Base-by-base conservation (phyloP, 2,113 vertebrate genomes). In the Caloenas nicobarica region DNA sequence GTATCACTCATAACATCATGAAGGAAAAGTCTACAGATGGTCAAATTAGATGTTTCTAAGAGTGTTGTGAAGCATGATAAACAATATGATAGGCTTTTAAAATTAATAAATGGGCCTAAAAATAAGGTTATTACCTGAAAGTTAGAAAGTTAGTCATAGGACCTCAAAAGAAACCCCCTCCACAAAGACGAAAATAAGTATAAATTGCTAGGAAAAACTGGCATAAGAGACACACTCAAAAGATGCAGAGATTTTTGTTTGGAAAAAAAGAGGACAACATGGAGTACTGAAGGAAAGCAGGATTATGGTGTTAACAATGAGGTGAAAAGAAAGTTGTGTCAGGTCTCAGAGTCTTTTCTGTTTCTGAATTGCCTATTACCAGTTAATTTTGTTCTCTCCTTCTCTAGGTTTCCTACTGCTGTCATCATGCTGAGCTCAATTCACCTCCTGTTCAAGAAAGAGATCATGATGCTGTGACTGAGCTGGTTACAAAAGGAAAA, bases 401-500 rank as follows among this genome's bases (percentile, higher is more conserved):
- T 54, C 72, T 82, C 71, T n/a, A 29, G 40, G 31, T 50, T 93
- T 89, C 48, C 68, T 73, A 58, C 46, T 54, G 58, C 11, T 80
- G 54, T 73, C 50, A 73, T 34, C 68, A 73, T 28, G 34, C 82
- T 95, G 82, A 38, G 81, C 51, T 93, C 46, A 83, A 36, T 69
- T 88, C 64, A 88, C 33, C 50, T 89, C n/a, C 19, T 19, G 29
- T 86, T 96, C 46, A 95, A 73, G 68, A 93, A 71, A 58, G 57
- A 95, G 71, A 86, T 86, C 4, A 1, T 57, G 38, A 82, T 56
- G 71, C 79, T 83, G 79, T 88, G 84, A 90, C 74, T 46, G 83
- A 92, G 62, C n/a, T 82, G 58, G 68, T 88, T 95, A 57, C 58
- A 88, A 86, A 76, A 89, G 51, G 38, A 87, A 86, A 90, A 86